Evolutionary conservation across 2,113 vertebrate species (phyloP).

Genomic region (Lasiurus borealis): DNA sequence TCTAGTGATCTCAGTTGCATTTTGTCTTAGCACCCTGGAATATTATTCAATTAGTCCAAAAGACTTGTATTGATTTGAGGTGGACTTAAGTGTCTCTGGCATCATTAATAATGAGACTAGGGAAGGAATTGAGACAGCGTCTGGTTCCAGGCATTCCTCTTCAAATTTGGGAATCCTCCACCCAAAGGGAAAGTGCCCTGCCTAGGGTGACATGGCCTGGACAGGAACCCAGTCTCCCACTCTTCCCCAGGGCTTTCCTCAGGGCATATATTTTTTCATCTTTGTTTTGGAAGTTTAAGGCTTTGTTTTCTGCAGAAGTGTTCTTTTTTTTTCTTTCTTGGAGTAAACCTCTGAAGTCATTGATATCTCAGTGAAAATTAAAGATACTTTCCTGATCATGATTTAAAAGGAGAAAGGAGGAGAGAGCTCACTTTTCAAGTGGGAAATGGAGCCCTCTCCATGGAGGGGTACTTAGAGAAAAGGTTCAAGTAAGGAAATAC

Average conservation of each 20-base stretch:
- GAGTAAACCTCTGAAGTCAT: neutral
- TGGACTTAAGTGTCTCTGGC: neutral
- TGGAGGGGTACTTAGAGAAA: neutral
- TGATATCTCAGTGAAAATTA: slow-evolving; percentile 20
- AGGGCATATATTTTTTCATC: neutral
- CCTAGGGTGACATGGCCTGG: neutral
- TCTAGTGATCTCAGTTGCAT: neutral
- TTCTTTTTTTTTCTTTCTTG: neutral
- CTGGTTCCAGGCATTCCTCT: neutral
- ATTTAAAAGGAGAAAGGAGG: no score
- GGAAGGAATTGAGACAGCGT: neutral
- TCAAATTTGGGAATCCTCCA: neutral
- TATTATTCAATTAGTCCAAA: slow-evolving; percentile 30
- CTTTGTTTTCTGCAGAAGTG: slow-evolving; percentile 14
- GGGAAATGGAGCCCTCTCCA: neutral
- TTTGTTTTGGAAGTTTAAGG: slow-evolving; percentile 12
- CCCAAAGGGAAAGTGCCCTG: neutral
- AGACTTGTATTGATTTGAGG: neutral
- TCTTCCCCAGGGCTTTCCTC: neutral
- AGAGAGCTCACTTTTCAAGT: neutral
- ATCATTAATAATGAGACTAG: slow-evolving; percentile 10
- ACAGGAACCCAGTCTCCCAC: neutral
- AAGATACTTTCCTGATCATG: neutral
- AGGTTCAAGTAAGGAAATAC: neutral
- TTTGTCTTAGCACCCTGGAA: neutral